A percentile compares a stretch with the other conserved stretches of the same genome.
Evolutionary conservation across 2,888 invertebrate genomes (phyloP).

Genomic region (Corythucha ciliata): DNA sequence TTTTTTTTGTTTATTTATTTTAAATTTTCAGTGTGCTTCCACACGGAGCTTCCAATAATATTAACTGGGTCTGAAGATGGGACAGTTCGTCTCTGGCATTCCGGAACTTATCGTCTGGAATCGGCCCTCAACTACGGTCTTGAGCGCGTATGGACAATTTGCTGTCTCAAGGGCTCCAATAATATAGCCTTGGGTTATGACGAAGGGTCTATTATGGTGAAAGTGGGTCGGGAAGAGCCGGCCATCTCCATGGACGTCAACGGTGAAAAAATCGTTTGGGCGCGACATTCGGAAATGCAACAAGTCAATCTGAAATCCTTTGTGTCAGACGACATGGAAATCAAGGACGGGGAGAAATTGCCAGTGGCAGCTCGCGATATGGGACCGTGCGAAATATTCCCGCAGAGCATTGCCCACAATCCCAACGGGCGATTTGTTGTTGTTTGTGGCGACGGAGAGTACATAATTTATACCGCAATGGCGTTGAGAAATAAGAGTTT

Average conservation of each 20-base stretch:
- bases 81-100: slow-evolving; percentile 96
- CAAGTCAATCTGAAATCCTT: slow-evolving; percentile 78
- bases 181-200: slow-evolving; percentile 96
- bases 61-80: slow-evolving; percentile 97
- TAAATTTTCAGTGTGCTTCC: slow-evolving; percentile 67
- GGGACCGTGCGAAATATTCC: slow-evolving; percentile 99
- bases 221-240: slow-evolving; percentile 96
- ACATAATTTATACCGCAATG: slow-evolving; percentile 99
- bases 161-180: slow-evolving; percentile 85
- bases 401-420: slow-evolving; percentile 96
- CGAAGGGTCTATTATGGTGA: slow-evolving; percentile 91
- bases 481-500: slow-evolving; percentile 97
- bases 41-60: slow-evolving; percentile 94
- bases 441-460: slow-evolving; percentile 98
- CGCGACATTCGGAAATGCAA: slow-evolving; percentile 95
- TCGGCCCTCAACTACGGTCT: slow-evolving; percentile 96
- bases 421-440: slow-evolving; percentile 92
- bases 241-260: slow-evolving; percentile 98
- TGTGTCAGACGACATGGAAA: slow-evolving; percentile 59
- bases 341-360: slow-evolving; percentile 85
- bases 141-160: slow-evolving; percentile 96
- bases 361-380: slow-evolving; percentile 95
- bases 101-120: slow-evolving; percentile 94
- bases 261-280: slow-evolving; percentile 99
- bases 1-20: background rate